Conservation (phyloP, 1,140 invertebrate genomes). For the Magallana gigas region DNA sequence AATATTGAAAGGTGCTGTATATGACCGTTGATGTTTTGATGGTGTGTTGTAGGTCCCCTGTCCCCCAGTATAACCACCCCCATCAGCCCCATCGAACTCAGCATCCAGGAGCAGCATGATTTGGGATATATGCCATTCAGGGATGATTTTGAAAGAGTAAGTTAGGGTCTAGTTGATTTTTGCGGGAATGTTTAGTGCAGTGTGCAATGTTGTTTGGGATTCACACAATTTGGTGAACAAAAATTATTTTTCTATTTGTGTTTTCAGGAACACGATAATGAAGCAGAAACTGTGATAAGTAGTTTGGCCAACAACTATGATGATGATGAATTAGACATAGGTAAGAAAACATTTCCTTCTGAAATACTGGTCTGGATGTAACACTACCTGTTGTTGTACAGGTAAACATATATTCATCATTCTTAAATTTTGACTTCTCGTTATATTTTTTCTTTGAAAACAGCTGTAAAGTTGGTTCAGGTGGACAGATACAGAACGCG, state of each 20-base stretch:
- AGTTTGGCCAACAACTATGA: constrained; percentile 87
- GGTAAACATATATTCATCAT: not conserved
- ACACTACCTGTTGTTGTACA: no score
- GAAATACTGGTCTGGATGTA: no score
- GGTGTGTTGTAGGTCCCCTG: constrained; percentile 69
- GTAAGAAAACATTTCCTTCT: constrained; percentile 57
- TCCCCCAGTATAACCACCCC: constrained; percentile 86
- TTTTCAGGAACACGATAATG: constrained; percentile 90
- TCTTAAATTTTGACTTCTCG: constrained; percentile 20
- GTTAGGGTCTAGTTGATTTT: not conserved
- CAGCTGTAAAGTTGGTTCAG: constrained; percentile 86
- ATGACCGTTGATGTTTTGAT: not conserved
- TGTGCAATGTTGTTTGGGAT: no score
- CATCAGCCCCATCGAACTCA: constrained; percentile 87
- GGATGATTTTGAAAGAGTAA: constrained; percentile 95
- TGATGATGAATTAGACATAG: constrained; percentile 93
- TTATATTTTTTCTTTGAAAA: constrained; percentile 59
- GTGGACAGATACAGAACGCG: constrained; percentile 94
- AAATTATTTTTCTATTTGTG: not conserved
- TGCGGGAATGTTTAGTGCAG: no score
- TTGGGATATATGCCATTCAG: constrained; percentile 97
- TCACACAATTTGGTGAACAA: not conserved
- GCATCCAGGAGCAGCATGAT: constrained; percentile 88
- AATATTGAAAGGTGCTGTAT: no score
- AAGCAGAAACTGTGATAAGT: constrained; percentile 93